Evolutionary conservation across 2,888 invertebrate species (phyloP).

Genomic region (Lasioglossum malachurum): DNA sequence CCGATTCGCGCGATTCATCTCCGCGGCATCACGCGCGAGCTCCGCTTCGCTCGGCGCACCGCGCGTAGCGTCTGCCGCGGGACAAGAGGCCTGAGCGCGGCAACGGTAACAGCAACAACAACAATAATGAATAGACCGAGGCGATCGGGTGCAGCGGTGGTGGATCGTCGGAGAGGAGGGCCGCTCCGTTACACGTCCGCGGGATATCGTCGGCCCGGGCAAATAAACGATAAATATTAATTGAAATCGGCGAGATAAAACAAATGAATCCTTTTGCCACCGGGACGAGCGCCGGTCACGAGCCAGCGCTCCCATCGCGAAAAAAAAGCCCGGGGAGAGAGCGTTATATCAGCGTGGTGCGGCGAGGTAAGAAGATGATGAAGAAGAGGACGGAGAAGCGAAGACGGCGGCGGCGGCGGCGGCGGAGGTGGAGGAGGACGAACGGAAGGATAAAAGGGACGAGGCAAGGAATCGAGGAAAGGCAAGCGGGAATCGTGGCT

Average conservation of each 20-base stretch:
- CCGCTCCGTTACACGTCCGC: conserved; percentile 9
- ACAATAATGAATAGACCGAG: conserved; percentile 32
- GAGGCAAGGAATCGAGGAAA: conserved; percentile 33
- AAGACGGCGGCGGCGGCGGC: neutral
- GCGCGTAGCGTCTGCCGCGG: conserved; percentile 27
- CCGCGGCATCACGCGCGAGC: conserved; percentile 45
- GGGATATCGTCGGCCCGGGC: conserved; percentile 51
- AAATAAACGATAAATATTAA: conserved; percentile 76
- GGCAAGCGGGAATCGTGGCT: conserved; percentile 60
- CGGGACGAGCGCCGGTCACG: conserved; percentile 70
- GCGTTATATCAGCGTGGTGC: conserved; percentile 7
- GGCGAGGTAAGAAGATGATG: conserved; percentile 15
- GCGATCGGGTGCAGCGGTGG: conserved; percentile 11
- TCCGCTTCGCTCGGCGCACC: neutral
- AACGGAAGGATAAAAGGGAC: conserved; percentile 14
- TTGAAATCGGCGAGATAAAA: conserved; percentile 74
- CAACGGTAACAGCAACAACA: neutral
- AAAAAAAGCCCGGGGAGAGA: conserved; percentile 16
- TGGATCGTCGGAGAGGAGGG: neutral
- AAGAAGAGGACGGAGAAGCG: conserved; percentile 6
- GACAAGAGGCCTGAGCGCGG: neutral
- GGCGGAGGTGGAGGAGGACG: neutral
- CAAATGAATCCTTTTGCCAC: conserved; percentile 72
- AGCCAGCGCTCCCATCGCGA: conserved; percentile 42
- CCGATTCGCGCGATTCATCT: conserved; percentile 68